These are phyloP conservation scores for Drosophila stalkeri DNA, from an alignment of 2,888 invertebrate species.

Conservation along the genomic window DNA sequence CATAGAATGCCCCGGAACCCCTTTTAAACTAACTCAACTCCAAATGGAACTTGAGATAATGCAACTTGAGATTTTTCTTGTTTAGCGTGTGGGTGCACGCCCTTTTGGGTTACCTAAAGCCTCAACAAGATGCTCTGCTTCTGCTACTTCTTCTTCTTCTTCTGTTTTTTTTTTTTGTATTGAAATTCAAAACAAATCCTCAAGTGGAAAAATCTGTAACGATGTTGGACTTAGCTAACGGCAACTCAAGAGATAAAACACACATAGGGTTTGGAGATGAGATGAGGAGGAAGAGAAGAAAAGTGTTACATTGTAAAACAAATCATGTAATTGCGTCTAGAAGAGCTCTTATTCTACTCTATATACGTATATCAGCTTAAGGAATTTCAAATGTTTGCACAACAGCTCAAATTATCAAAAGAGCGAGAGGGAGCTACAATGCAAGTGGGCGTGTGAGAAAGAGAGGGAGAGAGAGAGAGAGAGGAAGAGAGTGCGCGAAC, in stretches of 20 bases:
- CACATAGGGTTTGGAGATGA: not conserved
- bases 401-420: conserved; percentile 18
- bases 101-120: conserved; percentile 26
- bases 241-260: conserved; percentile 13
- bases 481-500: not conserved
- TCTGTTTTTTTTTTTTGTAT: conserved; percentile 30
- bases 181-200: conserved; percentile 63
- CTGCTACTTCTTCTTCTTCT: not conserved
- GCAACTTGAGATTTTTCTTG: conserved; percentile 59
- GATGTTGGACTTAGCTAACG: conserved; percentile 36
- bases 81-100: conserved; percentile 38
- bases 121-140: conserved; percentile 11
- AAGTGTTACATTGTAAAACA: conserved; percentile 43
- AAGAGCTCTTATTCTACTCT: conserved; percentile 4
- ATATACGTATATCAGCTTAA: conserved; percentile 1
- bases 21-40: conserved; percentile 43
- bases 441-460: no score
- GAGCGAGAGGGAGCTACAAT: not conserved
- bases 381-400: conserved; percentile 20
- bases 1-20: conserved; percentile 29
- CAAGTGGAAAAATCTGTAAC: conserved; percentile 56
- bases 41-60: conserved; percentile 64
- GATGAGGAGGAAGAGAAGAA: not conserved
- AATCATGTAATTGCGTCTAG: conserved; percentile 34
- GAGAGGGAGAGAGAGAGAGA: no score